A percentile compares a stretch with the other conserved stretches of the same genome.
Conservation (phyloP, 2,797 vertebrate genomes). For the Podarcis siculus region DNA sequence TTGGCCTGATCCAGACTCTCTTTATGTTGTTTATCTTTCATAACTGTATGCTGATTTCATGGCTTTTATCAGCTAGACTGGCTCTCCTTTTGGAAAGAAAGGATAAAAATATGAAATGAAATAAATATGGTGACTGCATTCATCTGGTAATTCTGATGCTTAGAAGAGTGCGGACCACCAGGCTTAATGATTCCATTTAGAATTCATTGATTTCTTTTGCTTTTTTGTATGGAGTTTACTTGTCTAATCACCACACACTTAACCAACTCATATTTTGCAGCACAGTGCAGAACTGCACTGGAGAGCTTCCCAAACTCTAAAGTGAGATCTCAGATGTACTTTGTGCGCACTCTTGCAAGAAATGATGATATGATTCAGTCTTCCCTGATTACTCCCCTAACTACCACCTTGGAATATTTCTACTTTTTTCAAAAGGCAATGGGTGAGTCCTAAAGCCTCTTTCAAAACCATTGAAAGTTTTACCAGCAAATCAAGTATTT, state of each 20-base stretch:
- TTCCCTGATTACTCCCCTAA: constrained; percentile 50
- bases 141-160: accelerated
- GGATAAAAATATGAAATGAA: neutral
- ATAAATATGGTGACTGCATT: neutral
- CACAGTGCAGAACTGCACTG: constrained; percentile 42
- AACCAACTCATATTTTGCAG: constrained; percentile 44
- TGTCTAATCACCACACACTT: constrained; percentile 5
- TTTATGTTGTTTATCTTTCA: neutral
- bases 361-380: constrained; percentile 38
- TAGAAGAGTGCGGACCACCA: neutral
- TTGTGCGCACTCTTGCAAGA: constrained; percentile 50
- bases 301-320: constrained; percentile 51
- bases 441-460: constrained; percentile 11
- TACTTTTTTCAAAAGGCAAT: constrained; percentile 14
- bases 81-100: neutral
- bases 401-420: constrained; percentile 25
- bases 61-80: neutral
- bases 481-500: neutral
- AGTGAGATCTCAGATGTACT: constrained; percentile 50
- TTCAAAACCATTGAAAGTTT: constrained; percentile 35
- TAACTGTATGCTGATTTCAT: neutral
- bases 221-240: constrained; percentile 45
- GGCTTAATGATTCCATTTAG: constrained; percentile 31
- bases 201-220: constrained; percentile 18
- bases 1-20: too few species aligned